phyloP scores from a whole-genome alignment of 2,888 invertebrate genomes.

The Diaphora mendica region DNA sequence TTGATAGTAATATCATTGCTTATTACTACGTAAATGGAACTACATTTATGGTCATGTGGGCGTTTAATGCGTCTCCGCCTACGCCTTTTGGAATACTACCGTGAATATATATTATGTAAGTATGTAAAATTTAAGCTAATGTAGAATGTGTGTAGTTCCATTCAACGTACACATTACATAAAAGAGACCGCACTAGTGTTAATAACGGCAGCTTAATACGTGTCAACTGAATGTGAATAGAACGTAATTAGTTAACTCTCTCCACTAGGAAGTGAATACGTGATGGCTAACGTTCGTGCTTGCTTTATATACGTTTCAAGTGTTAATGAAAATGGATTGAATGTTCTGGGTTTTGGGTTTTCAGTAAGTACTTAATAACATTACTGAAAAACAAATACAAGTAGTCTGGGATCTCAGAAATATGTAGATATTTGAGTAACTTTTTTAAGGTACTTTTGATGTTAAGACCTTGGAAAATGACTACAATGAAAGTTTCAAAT shows the following conservation, averaged over 20 bases:
- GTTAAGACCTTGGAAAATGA: background rate
- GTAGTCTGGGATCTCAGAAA: background rate
- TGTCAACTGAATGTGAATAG: conserved; percentile 18
- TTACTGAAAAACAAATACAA: background rate
- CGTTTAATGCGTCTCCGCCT: background rate
- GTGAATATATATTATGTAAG: background rate
- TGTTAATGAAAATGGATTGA: background rate
- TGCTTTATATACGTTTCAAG: background rate
- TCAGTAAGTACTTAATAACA: no score
- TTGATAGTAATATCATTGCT: background rate
- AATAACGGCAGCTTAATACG: background rate
- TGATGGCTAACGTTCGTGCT: background rate
- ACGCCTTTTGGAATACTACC: background rate
- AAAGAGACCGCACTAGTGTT: conserved; percentile 5
- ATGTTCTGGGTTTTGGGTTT: background rate
- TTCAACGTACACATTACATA: background rate
- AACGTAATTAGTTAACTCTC: conserved; percentile 19
- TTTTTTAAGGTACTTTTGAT: background rate
- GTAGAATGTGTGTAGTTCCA: background rate
- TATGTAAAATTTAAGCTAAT: background rate
- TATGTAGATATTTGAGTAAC: background rate
- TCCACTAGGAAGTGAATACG: background rate
- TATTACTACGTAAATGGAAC: no score
- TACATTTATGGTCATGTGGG: background rate
- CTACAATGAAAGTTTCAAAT: background rate